Evolutionary conservation across 2,888 invertebrate species (phyloP), one percentile per base, ranked within the genome.

Genomic region (Trichogramma evanescens): DNA sequence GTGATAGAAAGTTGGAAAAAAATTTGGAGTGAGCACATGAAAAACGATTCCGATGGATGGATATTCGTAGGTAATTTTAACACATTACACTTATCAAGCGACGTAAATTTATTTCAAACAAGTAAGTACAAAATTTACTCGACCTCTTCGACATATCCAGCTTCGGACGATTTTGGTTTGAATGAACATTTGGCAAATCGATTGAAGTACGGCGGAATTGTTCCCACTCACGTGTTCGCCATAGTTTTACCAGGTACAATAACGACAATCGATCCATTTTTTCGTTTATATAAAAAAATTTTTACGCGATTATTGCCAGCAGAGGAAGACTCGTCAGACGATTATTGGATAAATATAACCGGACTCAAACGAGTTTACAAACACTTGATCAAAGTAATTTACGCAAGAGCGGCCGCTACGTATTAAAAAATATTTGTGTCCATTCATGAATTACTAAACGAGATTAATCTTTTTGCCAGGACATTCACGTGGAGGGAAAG

Each of bases 141-240:
- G 26, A 26, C 26, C 26, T 2, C 26, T 26, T 26, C 2, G 26
- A 26, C 2, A 26, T 26, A 26, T 26, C 26, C 26, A 26, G 26
- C 26, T 2, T 26, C 26, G 26, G 26, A 26, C 26, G 26, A 26
- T 26, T 26, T 26, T 26, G 26, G 26, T 26, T 26, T 26, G 26
- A 26, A 26, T 26, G 26, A 26, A 26, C 26, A 26, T 26, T 26
- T 26, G 26, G 26, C 26, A 26, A 26, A 26, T 26, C 26, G 26
- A 26, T 26, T 26, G 3, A 10, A 54, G 10, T n/a, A 45, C n/a
- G 77, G 69, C 4, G 82, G 82, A 4, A 77, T 83, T 55, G 69
- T 81, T 56, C 82, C 83, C 2, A 81, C 82, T 2, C 82, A 82
- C 61, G 80, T 81, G n/a, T 69, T 83, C 38, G 79, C 82, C 63